Evolutionary conservation across 2,888 invertebrate species (phyloP), one percentile per base, ranked within the genome.

Genomic region (Harmothoe impar): DNA sequence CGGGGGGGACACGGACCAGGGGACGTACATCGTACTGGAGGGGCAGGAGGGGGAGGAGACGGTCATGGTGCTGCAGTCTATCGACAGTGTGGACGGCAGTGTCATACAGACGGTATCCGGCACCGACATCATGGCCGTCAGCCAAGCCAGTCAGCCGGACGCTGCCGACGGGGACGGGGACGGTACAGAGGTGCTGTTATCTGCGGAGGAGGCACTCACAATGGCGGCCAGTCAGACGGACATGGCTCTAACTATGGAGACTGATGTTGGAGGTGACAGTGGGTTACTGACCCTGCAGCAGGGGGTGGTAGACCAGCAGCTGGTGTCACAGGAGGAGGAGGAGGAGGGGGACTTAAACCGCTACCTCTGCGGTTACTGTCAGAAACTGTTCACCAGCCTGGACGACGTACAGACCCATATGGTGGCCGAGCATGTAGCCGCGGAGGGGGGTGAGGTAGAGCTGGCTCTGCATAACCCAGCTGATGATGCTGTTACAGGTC

Each of bases 351-450:
- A 86, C 86, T 29, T 78, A 72, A 43, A 86, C 33, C 35, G 90
- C n/a, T 90, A 86, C 88, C 88, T 90, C 31, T 90, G 90, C 72
- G 90, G 90, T 7, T 88, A 90, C 90, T 90, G 90, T 35, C 90
- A 90, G 54, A 68, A 88, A 31, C 77, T 90, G 51, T 90, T 90
- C 88, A 62, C 43, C 51, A 62, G 86, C 15, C 90, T 90, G 51
- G 72, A 86, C 20, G 72, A 72, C 5, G 90, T 90, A 1, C 90
- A 90, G 72, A 54, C 62, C 20, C 90, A 90, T 86, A 90, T 90
- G 90, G 43, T 90, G 51, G 72, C 68, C 35, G 90, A 77, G 17
- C 90, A 90, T 31, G 33, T 90, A 52, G 43, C 77, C 31, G 54
- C 81, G n/a, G 85, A 81, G 54, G 56, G 29, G 10, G 86, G 25